phyloP scores from a whole-genome alignment of 2,113 vertebrate genomes.

The Brachionichthys hirsutus region DNA sequence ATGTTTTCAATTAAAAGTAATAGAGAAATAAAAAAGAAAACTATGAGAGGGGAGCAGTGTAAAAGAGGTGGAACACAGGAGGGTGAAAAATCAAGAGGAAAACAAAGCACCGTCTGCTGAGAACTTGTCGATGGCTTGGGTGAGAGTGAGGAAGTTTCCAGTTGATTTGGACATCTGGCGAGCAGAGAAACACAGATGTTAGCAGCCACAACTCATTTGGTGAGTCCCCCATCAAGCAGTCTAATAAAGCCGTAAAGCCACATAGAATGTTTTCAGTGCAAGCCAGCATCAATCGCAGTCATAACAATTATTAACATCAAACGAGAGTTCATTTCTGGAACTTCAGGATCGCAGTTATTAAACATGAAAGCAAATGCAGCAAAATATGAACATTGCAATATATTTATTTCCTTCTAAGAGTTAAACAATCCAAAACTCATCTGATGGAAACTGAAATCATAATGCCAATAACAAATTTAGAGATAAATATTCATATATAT shows the following conservation, averaged over 20 bases:
- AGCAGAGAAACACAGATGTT: conserved; percentile 53
- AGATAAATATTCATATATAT: background rate
- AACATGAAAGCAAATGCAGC: background rate
- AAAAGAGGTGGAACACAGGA: background rate
- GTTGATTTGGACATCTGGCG: conserved; percentile 98
- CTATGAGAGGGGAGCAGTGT: background rate
- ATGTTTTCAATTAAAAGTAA: background rate
- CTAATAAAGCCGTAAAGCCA: conserved; percentile 3
- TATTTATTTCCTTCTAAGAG: background rate
- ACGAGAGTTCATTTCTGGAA: too few relatives aligned
- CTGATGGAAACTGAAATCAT: background rate
- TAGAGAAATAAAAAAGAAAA: conserved; percentile 1
- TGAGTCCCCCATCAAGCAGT: conserved; percentile 2
- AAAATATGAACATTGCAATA: background rate
- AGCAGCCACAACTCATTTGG: background rate
- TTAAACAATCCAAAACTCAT: background rate
- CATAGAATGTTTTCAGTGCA: conserved; percentile 8
- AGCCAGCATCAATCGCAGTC: conserved; percentile 3
- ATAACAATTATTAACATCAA: too few relatives aligned
- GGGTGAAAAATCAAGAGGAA: conserved; percentile 20
- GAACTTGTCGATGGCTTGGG: conserved; percentile 89
- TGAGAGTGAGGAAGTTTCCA: conserved; percentile 95
- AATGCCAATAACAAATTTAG: background rate
- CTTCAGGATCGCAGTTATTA: background rate
- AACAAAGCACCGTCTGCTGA: conserved; percentile 89